phyloP scores from a whole-genome alignment of 2,113 vertebrate species.

The Xenus cinereus region DNA sequence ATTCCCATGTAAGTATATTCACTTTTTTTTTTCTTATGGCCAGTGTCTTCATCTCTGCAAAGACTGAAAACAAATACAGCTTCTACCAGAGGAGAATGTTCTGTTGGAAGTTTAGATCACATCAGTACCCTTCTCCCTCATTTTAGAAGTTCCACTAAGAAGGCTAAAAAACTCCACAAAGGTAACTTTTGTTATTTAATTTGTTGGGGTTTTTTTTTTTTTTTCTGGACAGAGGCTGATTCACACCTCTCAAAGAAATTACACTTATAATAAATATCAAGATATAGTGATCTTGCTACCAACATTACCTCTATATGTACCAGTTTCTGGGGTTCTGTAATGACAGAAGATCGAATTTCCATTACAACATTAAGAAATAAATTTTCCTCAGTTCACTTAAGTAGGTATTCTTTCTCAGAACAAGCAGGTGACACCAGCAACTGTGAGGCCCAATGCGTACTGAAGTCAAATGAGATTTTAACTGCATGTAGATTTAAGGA shows the following conservation, averaged over 20 bases:
- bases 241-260: not conserved
- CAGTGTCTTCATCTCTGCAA: not conserved
- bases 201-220: not conserved
- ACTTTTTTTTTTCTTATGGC: not conserved
- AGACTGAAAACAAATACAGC: not conserved
- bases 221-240: no score
- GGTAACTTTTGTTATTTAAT: not conserved
- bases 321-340: not conserved
- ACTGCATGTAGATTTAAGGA: not conserved
- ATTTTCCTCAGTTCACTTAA: not conserved
- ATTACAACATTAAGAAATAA: not conserved
- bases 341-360: not conserved
- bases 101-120: not conserved
- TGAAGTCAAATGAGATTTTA: not conserved
- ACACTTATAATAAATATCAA: not conserved
- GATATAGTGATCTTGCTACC: rapidly evolving
- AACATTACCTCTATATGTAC: not conserved
- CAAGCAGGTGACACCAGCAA: not conserved
- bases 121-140: not conserved
- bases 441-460: not conserved
- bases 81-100: not conserved
- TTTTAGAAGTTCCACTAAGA: not conserved
- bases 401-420: not conserved
- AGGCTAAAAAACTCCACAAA: not conserved
- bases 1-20: not conserved